Evolutionary conservation across 2,888 invertebrate genomes (phyloP).

Genomic region (Sceliomorpha sp.): DNA sequence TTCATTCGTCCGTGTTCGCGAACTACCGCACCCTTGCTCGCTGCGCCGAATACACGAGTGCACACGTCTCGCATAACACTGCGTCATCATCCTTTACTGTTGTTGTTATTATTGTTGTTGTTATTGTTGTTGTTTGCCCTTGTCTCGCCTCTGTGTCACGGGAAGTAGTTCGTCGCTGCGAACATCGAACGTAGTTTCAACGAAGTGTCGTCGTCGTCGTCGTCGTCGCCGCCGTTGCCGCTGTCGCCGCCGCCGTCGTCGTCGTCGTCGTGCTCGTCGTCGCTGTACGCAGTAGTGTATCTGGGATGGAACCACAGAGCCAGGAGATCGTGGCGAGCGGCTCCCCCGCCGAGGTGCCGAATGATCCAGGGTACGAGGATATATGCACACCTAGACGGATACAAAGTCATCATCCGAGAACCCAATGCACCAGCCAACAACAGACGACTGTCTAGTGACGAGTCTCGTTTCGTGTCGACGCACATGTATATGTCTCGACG

Average conservation of each 20-base stretch:
- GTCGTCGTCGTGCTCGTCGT: constrained; percentile 28
- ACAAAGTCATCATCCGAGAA: constrained; percentile 41
- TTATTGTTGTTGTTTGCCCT: too few species aligned
- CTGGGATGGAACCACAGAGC: constrained; percentile 86
- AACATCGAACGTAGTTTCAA: too few species aligned
- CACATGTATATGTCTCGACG: too few species aligned
- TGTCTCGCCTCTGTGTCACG: too few species aligned
- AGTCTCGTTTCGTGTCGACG: neutral
- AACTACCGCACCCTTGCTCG: constrained; percentile 32
- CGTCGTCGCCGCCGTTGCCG: too few species aligned
- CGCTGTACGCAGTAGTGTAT: constrained; percentile 43
- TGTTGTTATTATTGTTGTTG: too few species aligned
- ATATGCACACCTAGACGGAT: constrained; percentile 6
- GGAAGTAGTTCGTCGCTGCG: too few species aligned
- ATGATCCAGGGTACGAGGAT: constrained; percentile 95
- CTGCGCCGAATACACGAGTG: constrained; percentile 18
- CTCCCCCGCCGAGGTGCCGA: constrained; percentile 94
- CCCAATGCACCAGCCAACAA: constrained; percentile 61
- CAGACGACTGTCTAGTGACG: neutral
- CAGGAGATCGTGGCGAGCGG: constrained; percentile 89
- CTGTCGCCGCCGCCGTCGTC: constrained; percentile 35
- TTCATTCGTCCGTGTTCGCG: constrained; percentile 2
- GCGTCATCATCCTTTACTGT: too few species aligned
- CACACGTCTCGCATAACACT: neutral
- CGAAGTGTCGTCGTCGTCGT: too few species aligned